Evolutionary conservation across 37 sponge, comb jelly and placozoan species (phyloP).

Genomic region (Beroe forskalii): DNA sequence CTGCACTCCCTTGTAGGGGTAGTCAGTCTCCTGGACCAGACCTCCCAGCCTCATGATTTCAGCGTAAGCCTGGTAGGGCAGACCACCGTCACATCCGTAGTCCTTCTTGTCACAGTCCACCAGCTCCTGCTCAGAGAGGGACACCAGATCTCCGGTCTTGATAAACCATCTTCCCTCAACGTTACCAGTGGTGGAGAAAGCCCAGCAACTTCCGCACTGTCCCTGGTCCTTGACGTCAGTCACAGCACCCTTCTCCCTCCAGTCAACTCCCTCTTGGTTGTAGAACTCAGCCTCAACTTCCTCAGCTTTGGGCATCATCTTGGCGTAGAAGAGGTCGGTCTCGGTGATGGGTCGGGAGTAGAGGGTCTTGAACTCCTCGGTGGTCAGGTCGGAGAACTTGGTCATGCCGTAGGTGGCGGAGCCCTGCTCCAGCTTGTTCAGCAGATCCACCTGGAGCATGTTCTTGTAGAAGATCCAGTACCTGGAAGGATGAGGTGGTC

Average conservation of each 20-base stretch:
- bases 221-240: slow-evolving; percentile 74
- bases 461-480: slow-evolving; percentile 64
- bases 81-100: slow-evolving; percentile 67
- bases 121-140: slow-evolving; percentile 67
- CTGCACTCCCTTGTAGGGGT: slow-evolving; percentile 51
- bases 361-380: slow-evolving; percentile 19
- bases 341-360: not conserved
- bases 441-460: slow-evolving; percentile 44
- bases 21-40: slow-evolving; percentile 51
- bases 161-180: slow-evolving; percentile 67
- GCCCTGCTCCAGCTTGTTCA: slow-evolving; percentile 49
- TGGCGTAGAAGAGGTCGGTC: not conserved
- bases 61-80: slow-evolving; percentile 66
- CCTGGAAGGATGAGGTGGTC: no score
- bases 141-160: slow-evolving; percentile 58
- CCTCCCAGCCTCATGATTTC: slow-evolving; percentile 69
- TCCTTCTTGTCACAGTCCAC: slow-evolving; percentile 68
- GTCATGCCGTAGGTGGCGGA: slow-evolving; percentile 40
- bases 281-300: not conserved
- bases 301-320: slow-evolving; percentile 6
- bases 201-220: slow-evolving; percentile 69
- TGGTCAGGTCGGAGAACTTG: slow-evolving; percentile 50
- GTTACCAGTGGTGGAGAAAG: slow-evolving; percentile 69
- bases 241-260: slow-evolving; percentile 65
- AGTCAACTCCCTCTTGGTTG: not conserved